Conservation (phyloP, 2,113 vertebrate species). For the Crotalus horridus region DNA sequence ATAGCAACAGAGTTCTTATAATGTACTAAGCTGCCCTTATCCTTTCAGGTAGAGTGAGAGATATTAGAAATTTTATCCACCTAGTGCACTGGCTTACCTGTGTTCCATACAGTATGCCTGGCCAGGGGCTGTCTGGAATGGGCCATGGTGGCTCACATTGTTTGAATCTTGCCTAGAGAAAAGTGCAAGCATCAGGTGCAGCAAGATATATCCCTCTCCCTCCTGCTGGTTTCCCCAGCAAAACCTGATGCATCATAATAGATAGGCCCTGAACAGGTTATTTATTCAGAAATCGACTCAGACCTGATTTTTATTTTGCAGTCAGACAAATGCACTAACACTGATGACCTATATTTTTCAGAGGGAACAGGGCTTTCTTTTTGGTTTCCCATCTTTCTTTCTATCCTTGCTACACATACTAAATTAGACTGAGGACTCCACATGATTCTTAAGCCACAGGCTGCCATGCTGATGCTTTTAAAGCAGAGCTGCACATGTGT, state of each 20-base stretch:
- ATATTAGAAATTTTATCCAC: background rate
- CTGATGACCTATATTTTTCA: background rate
- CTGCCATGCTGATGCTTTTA: background rate
- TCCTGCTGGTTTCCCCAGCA: background rate
- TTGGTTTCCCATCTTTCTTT: background rate
- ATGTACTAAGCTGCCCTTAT: background rate
- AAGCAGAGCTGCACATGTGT: background rate
- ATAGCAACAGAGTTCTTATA: background rate
- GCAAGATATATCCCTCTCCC: background rate
- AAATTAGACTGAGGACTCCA: background rate
- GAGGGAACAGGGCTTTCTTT: background rate
- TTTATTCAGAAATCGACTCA: background rate
- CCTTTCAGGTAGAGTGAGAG: too few relatives aligned
- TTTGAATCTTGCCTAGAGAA: slow-evolving; percentile 79
- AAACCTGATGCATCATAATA: background rate
- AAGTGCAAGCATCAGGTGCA: slow-evolving; percentile 69
- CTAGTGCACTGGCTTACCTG: slow-evolving; percentile 61
- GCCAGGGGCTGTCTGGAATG: slow-evolving; percentile 74
- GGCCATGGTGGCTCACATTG: slow-evolving; percentile 79
- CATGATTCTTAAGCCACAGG: background rate
- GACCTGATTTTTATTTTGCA: background rate
- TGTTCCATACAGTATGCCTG: slow-evolving; percentile 78
- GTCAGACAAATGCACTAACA: background rate
- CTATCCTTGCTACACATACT: background rate
- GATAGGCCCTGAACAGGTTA: background rate